Evolutionary conservation across 2,797 vertebrate species (phyloP).

Genomic region (Muscicapa comitata): DNA sequence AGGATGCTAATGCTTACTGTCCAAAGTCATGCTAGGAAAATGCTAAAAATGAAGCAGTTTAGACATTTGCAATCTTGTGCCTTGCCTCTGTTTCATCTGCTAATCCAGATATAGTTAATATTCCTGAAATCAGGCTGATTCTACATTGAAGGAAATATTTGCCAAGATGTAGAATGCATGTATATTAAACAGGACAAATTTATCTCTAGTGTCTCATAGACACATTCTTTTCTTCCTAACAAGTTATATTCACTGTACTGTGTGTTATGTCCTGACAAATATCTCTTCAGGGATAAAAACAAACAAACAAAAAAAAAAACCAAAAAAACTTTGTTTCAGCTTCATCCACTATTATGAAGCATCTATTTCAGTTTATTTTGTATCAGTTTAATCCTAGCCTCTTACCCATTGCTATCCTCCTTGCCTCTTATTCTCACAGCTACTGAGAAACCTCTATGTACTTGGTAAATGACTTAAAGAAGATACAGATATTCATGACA

Average conservation of each 20-base stretch:
- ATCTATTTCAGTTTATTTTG: not conserved
- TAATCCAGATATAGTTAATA: not conserved
- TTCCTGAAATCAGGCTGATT: not conserved
- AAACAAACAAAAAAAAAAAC: not conserved
- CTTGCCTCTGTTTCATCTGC: not conserved
- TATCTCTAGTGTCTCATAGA: not conserved
- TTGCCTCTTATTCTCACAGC: not conserved
- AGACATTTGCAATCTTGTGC: not conserved
- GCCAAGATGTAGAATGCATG: not conserved
- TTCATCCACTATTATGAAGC: not conserved
- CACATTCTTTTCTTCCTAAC: not conserved
- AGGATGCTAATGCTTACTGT: not conserved
- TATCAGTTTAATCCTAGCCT: not conserved
- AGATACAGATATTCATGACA: not conserved
- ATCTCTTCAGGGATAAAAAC: not conserved
- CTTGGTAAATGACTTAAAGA: not conserved
- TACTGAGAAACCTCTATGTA: not conserved
- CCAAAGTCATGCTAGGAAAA: not conserved
- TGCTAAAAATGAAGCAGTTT: not conserved
- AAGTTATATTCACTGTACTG: not conserved
- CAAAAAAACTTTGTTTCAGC: not conserved
- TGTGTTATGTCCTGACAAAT: not conserved
- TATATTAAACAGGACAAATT: not conserved
- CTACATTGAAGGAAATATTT: not conserved
- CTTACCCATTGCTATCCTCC: not conserved